A percentile compares a stretch with the other conserved stretches of the same genome.
Conservation (phyloP, 2,888 invertebrate genomes). For the Drosophila hamatofila region DNA sequence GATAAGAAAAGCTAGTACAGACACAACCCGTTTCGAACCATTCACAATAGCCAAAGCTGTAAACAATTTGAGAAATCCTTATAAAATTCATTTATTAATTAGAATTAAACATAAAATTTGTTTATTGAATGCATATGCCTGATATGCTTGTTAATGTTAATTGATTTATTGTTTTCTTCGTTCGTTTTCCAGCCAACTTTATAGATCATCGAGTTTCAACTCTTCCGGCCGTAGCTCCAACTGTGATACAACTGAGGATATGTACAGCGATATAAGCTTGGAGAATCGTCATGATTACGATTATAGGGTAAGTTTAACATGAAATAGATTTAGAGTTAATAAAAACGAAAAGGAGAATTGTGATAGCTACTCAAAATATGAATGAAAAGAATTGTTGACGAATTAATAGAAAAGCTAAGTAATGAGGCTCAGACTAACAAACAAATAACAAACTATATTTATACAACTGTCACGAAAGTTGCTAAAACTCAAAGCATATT, state of each 20-base stretch:
- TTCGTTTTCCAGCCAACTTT: conserved; percentile 90
- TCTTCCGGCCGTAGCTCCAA: conserved; percentile 96
- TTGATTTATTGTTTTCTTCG: conserved; percentile 35
- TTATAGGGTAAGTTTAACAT: conserved; percentile 91
- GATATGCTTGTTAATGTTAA: conserved; percentile 3
- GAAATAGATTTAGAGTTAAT: background rate
- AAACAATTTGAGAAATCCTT: background rate
- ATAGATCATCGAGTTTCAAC: conserved; percentile 96
- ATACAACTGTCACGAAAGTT: too few species aligned
- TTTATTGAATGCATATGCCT: background rate
- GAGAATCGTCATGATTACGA: conserved; percentile 97
- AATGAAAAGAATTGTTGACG: background rate
- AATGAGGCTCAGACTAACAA: too few species aligned
- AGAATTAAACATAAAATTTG: background rate
- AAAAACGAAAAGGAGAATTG: background rate
- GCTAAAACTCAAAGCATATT: too few species aligned
- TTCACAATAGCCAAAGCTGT: conserved; percentile 18
- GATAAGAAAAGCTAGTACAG: conserved; percentile 7
- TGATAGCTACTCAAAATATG: background rate
- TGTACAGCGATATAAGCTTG: conserved; percentile 96
- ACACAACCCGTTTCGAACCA: conserved; percentile 10
- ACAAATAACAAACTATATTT: too few species aligned
- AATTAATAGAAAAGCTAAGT: too few species aligned
- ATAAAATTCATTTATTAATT: background rate
- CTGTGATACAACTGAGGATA: conserved; percentile 96